Percentiles rank a stretch among this genome's conserved stretches.
These are phyloP conservation scores for Psittacula derbiana DNA, from an alignment of 2,797 vertebrate genomes.

Conservation along the genomic window DNA sequence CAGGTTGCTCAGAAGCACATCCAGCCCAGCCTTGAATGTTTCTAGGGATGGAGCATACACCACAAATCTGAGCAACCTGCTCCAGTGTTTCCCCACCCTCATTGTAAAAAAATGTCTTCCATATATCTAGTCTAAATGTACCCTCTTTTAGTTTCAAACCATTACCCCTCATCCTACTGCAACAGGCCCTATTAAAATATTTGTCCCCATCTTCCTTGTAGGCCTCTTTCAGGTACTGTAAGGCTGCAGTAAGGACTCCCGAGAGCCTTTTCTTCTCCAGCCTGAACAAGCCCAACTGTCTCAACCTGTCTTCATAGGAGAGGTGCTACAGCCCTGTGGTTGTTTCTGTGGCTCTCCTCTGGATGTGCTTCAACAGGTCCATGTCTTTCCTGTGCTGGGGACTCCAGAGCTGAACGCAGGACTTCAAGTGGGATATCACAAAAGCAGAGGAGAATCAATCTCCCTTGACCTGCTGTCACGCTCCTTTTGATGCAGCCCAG, in stretches of 20 bases:
- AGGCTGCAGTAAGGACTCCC: not conserved
- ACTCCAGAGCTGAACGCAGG: rapidly evolving
- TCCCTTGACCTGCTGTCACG: rapidly evolving
- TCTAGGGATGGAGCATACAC: not conserved
- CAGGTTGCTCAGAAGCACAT: not conserved
- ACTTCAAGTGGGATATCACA: not conserved
- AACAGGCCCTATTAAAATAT: not conserved
- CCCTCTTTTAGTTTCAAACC: not conserved
- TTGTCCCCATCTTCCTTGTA: not conserved
- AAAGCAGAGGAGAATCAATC: not conserved
- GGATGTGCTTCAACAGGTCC: not conserved
- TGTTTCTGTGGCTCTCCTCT: not conserved
- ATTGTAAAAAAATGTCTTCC: not conserved
- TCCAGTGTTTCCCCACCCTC: not conserved
- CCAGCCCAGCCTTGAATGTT: not conserved
- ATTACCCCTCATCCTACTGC: not conserved
- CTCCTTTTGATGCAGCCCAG: not conserved
- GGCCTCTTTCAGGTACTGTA: not conserved
- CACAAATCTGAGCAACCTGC: not conserved
- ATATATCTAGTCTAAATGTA: not conserved
- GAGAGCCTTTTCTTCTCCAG: not conserved
- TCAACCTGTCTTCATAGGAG: not conserved
- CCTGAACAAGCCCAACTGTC: not conserved
- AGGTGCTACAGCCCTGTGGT: not conserved
- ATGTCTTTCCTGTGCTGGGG: not conserved